Base-by-base conservation (phyloP, 2,888 invertebrate genomes). In the Hemicrepidius hirtus region DNA sequence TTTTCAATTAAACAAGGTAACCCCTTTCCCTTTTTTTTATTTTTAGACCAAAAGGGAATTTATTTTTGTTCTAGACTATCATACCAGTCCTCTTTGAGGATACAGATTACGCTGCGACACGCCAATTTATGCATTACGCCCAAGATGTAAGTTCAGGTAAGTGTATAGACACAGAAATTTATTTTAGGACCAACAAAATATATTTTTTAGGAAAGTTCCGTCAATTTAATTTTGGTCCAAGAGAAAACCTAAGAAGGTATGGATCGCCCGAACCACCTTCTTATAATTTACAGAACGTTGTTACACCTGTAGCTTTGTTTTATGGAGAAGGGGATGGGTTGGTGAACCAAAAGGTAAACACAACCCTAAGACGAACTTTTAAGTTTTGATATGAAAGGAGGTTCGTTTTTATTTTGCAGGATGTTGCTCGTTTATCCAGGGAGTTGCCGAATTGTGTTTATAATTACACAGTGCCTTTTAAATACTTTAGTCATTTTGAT, bases 251-350 rank as follows among this genome's bases (percentile, higher is more conserved):
- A 68, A 75, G 82, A 65, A 84, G 84, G 63, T 92, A 91, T 78
- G 88, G 89, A 59, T 83, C 84, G 46, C 79, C 83, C 50, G 82
- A 80, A 0, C 90, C 91, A 40, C 91, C 91, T 0, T 82, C 86
- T 12, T 91, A 91, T 76, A 86, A 90, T 78, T 80, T 91, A 12
- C 83, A 85, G 13, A 87, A 86, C 37, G 85, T 90, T 9, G 88
- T 85, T 71, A 87, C 88, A 16, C 90, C 91, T 0, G 87, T 90
- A 37, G 88, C 88, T 0, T 81, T 92, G 9, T 89, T 90, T 79
- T 90, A 89, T 78, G 88, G 89, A 6, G 85, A 86, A 3, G 90
- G 90, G 13, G 95, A 95, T 82, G 91, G 91, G 90, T 82, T 94
- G 18, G 89, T 92, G 0, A 86, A 88, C 10, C 12, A 24, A 32